Percentiles rank a stretch among this genome's conserved stretches.
Conservation (phyloP, 2,888 invertebrate genomes). For the Cryptophagus acutangulus region DNA sequence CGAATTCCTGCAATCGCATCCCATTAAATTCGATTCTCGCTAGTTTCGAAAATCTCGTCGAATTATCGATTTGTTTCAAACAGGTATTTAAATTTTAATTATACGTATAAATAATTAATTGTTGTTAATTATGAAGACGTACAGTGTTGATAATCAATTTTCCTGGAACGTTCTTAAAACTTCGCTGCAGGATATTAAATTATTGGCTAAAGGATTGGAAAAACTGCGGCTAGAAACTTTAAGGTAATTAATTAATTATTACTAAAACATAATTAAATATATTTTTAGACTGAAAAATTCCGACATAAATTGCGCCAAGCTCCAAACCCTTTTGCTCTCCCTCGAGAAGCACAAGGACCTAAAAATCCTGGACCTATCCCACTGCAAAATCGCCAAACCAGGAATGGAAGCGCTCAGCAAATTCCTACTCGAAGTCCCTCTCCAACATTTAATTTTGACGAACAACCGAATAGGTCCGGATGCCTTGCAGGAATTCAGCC, state of each 20-base stretch:
- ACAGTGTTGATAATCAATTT: slow-evolving; percentile 39
- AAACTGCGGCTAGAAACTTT: slow-evolving; percentile 33
- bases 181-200: slow-evolving; percentile 35
- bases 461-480: slow-evolving; percentile 37
- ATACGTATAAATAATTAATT: slow-evolving; percentile 3
- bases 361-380: slow-evolving; percentile 39
- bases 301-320: slow-evolving; percentile 38
- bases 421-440: slow-evolving; percentile 29
- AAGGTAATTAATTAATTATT: slow-evolving; percentile 25
- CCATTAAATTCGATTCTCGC: slow-evolving; percentile 36
- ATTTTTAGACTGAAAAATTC: slow-evolving; percentile 38
- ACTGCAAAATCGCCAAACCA: slow-evolving; percentile 39
- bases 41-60: slow-evolving; percentile 35
- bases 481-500: slow-evolving; percentile 34
- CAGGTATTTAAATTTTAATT: slow-evolving; percentile 30
- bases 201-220: slow-evolving; percentile 38
- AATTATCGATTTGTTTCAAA: slow-evolving; percentile 40
- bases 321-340: slow-evolving; percentile 34
- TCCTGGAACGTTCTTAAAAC: slow-evolving; percentile 37
- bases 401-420: slow-evolving; percentile 37
- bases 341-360: slow-evolving; percentile 34
- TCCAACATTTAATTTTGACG: slow-evolving; percentile 32
- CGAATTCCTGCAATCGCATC: slow-evolving; percentile 32
- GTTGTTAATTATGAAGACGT: slow-evolving; percentile 28
- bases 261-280: slow-evolving; percentile 5